Evolutionary conservation across 2,888 invertebrate species (phyloP).

Genomic region (Creontiades dilutus): DNA sequence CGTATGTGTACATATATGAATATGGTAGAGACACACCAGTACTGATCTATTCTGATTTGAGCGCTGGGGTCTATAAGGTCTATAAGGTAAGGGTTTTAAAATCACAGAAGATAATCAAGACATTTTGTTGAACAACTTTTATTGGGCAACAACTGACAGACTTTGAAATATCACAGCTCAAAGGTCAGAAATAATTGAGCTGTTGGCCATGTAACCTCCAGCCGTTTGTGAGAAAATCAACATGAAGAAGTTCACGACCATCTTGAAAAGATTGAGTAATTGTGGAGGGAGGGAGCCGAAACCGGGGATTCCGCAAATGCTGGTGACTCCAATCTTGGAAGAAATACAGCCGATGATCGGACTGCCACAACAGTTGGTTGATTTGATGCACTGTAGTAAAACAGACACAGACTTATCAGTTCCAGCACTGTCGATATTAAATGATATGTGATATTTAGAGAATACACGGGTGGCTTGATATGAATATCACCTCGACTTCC

Average conservation of each 20-base stretch:
- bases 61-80: no score
- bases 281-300: conserved; percentile 7
- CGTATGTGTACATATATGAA: no score
- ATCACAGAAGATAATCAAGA: background rate
- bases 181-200: background rate
- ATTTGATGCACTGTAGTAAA: conserved; percentile 4
- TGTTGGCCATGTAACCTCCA: conserved; percentile 27
- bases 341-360: conserved; percentile 17
- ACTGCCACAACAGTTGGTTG: background rate
- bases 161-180: background rate
- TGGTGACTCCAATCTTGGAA: background rate
- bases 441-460: no score
- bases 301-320: conserved; percentile 29
- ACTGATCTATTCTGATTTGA: no score
- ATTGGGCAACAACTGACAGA: background rate
- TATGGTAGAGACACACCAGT: no score
- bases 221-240: conserved; percentile 38
- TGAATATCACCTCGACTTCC: no score
- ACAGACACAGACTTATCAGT: background rate
- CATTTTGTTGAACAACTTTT: background rate
- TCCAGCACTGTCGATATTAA: no score
- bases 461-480: no score
- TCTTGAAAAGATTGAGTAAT: conserved; percentile 33
- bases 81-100: background rate
- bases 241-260: conserved; percentile 37